These are phyloP conservation scores for Axis porcinus DNA, from an alignment of 2,113 vertebrate species.

Conservation along the genomic window DNA sequence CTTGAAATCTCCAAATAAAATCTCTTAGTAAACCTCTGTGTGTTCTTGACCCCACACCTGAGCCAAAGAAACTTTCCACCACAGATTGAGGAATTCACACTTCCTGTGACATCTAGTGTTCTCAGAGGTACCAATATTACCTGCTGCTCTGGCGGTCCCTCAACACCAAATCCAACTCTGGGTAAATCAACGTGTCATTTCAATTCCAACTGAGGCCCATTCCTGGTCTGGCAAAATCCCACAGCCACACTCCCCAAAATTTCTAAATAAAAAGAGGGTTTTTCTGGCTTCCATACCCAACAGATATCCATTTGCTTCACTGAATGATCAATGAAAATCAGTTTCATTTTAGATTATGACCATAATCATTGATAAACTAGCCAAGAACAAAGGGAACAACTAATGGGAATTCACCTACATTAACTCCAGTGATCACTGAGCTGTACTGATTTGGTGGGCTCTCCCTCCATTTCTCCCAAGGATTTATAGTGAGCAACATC, in stretches of 20 bases:
- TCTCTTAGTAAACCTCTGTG: not conserved
- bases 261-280: not conserved
- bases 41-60: not conserved
- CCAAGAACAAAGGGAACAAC: not conserved
- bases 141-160: not conserved
- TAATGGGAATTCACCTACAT: not conserved
- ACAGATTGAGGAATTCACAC: not conserved
- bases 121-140: not conserved
- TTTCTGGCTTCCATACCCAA: not conserved
- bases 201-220: not conserved
- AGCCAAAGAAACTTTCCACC: not conserved
- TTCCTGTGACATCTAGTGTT: not conserved
- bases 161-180: not conserved
- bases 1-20: not conserved
- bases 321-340: not conserved
- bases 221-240: not conserved
- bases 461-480: not conserved
- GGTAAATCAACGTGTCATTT: not conserved
- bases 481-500: not conserved
- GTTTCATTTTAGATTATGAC: not conserved
- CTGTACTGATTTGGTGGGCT: no score
- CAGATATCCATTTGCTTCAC: not conserved
- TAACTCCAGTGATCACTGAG: not conserved
- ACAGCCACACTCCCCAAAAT: not conserved
- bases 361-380: not conserved